Percentiles rank a stretch among this genome's conserved stretches.
These are phyloP conservation scores for Phoxinus phoxinus DNA, from an alignment of 2,113 vertebrate species.

Conservation along the genomic window DNA sequence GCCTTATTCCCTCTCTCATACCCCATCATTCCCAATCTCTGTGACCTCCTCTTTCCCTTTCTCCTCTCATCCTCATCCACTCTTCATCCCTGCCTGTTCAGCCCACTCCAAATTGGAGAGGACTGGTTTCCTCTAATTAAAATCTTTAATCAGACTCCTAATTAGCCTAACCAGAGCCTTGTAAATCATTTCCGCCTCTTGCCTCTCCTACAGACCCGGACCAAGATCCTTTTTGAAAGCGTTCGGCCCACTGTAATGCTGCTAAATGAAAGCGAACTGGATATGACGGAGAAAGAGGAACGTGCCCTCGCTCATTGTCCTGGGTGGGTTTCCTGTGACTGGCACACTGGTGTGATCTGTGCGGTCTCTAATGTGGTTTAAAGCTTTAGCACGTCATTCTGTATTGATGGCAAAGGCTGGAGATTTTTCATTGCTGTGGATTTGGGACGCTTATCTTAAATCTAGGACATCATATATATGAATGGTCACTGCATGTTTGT, in stretches of 20 bases:
- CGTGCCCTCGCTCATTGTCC: background rate
- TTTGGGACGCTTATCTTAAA: background rate
- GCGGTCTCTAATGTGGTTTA: constrained; percentile 20
- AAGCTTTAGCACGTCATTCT: constrained; percentile 16
- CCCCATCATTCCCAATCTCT: background rate
- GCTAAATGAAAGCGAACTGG: constrained; percentile 48
- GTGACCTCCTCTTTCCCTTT: background rate
- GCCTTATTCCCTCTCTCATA: background rate
- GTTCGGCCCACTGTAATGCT: constrained; percentile 63
- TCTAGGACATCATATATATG: background rate
- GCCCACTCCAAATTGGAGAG: constrained; percentile 73
- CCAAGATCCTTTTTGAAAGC: constrained; percentile 72
- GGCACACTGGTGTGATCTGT: constrained; percentile 15
- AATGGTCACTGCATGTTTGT: background rate
- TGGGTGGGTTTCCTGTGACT: constrained; percentile 44
- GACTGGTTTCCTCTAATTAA: constrained; percentile 80
- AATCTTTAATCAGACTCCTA: constrained; percentile 82
- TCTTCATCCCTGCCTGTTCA: constrained; percentile 66
- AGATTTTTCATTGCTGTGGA: background rate
- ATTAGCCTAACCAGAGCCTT: constrained; percentile 82
- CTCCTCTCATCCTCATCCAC: constrained; percentile 47
- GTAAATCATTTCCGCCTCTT: constrained; percentile 75
- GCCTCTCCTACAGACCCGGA: constrained; percentile 67
- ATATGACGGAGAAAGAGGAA: constrained; percentile 52
- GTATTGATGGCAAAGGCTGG: constrained; percentile 37